Evolutionary conservation across 2,113 vertebrate species (phyloP), one percentile per base, ranked within the genome.

Genomic region (Hyperopisus bebe): DNA sequence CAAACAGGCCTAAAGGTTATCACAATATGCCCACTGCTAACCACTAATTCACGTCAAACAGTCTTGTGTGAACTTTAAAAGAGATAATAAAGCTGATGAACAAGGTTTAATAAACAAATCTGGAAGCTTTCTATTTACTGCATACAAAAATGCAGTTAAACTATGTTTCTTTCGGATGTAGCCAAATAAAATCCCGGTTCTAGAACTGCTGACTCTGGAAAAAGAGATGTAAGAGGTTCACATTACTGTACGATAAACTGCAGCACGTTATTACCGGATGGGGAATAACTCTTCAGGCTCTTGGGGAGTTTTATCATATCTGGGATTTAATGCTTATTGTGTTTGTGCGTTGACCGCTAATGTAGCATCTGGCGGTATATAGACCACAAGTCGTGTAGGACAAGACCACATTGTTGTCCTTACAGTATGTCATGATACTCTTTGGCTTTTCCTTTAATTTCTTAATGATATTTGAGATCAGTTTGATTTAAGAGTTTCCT

Each of bases 401-500:
- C n/a, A 51, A 51, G 48, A 82, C 46, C 19, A 19, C 70, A 55
- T 27, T 42, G 27, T 35, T 53, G 77, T 21, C 74, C 21, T 51
- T 53, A 74, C 7, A 82, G 74, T 83, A 13, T 35, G 47, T 89
- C 31, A 42, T 1, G 31, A 55, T 53, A 47, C 50, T 19, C 15
- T 48, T 66, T 66, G 24, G 21, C 6, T 58, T 77, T 83, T 9
- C 70, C 24, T 27, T 51, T 80, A 31, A 51, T 51, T 89, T 50
- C 48, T 39, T 7, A 48, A 35, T 55, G 7, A 42, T 84, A 42
- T 84, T 10, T 39, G 21, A 55, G 3, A 27, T 55, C 7, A 50
- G 19, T 82, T 83, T 89, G 31, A 55, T 83, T 89, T 89, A 83
- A 53, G 31, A 83, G 70, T 19, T 3, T 55, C 82, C n/a, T 88